Evolutionary conservation across 2,888 invertebrate genomes (phyloP), one percentile per base, ranked within the genome.

Genomic region (Stenotaenia linearis): DNA sequence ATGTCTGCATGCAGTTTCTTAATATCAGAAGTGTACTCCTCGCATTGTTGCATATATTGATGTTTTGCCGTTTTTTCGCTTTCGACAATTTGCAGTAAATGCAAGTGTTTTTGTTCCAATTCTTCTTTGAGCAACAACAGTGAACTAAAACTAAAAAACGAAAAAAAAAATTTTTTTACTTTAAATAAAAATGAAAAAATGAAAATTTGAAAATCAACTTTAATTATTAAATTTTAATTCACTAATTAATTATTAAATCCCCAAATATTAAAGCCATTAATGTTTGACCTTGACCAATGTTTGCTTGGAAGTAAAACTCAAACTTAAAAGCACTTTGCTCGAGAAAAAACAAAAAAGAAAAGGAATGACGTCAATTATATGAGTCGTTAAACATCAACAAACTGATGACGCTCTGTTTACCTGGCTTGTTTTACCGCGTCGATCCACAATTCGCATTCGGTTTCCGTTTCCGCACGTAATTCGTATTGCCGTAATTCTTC

Each of bases 11-110:
- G 89, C 1, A 96, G 89, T 85, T 95, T 95, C 87, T 95, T 95
- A 81, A 96, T 94, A 87, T 96, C 96, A 1, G 91, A 90, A 35
- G 92, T 90, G n/a, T 96, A 89, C 84, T 96, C 96, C 84, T 96
- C 96, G 84, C 95, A 95, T 86, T 96, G 95, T 85, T 94, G 94
- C 0, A 94, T 93, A 86, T 95, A 96, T 87, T 95, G 95, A 93
- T 95, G 95, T 84, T 96, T 94, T 0, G 95, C 94, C 0, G 95
- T 95, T 84, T 95, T 90, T 87, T 96, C 96, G 82, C 94, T 95
- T 87, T 96, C 96, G 79, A 96, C 92, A 81, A 96, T 94, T 83
- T 88, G 88, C 81, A 96, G 90, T 77, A 96, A 89, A 85, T 96
- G 96, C 75, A 95, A 88, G 86, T 96, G 95, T 86, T 96, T 95